Evolutionary conservation across 1,140 invertebrate genomes (phyloP), one percentile per base, ranked within the genome.

Genomic region (Episyrphus balteatus): DNA sequence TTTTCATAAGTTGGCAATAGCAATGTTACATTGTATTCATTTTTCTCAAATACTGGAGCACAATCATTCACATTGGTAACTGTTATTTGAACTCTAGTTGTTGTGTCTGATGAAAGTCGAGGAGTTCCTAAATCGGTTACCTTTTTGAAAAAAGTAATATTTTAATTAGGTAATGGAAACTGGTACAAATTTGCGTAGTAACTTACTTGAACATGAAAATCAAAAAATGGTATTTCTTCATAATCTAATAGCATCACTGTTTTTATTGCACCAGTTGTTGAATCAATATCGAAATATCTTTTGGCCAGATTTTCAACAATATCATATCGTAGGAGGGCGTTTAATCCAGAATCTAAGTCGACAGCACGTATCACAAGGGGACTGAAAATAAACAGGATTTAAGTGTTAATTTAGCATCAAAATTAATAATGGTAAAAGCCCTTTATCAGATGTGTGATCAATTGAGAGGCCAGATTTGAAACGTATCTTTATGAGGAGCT

Each of bases 41-140:
- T 65, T 40, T 80, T 71, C 13, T 74, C 66, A 63, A 92, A 94
- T 40, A 72, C 70, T 1, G 91, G 91, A 11, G 86, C 76, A 55
- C 83, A 89, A 59, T 94, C 91, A 69, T 95, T 94, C 3, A 92
- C 80, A 69, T 94, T 88, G 1, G 73, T 75, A 10, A 94, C 78
- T 38, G 74, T 68, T n/a, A 96, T 85, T 53, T 78, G 70, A 8
- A 88, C 82, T 47, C 70, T 74, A 0, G 86, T 86, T 3, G 76
- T 75, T 31, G 77, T 82, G 52, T 83, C 80, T 8, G 90, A 87
- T 7, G 81, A 81, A 21, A 92, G 66, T 39, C 80, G 77, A 7
- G 91, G 92, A 51, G 80, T 82, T 1, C 92, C 92, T 53, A 83
- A 73, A 72, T 97, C 93, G 18, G 81, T 79, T 1, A 94, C 91